These are phyloP conservation scores for Merops nubicus DNA, from an alignment of 2,113 vertebrate species.

Conservation along the genomic window DNA sequence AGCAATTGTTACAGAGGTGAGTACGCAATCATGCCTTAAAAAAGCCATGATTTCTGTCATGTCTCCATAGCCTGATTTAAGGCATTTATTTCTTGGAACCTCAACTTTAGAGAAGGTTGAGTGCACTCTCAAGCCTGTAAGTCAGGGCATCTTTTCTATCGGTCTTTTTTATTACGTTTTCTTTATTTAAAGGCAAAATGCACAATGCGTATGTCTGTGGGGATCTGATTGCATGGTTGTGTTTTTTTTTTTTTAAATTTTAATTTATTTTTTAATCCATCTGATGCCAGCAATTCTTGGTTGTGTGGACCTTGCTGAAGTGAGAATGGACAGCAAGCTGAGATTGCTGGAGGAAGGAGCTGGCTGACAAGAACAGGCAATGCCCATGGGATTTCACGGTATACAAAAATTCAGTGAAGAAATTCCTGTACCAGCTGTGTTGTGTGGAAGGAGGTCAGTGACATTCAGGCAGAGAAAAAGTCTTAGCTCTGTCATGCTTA, in stretches of 20 bases:
- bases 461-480: neutral
- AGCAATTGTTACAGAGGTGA: slow-evolving; percentile 9
- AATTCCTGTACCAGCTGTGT: neutral
- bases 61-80: neutral
- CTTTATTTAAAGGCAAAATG: neutral
- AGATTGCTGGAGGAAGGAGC: neutral
- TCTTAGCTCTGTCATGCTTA: neutral
- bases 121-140: neutral
- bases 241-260: too few species aligned
- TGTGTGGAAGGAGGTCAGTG: neutral
- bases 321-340: neutral
- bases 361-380: neutral
- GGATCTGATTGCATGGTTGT: neutral
- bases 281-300: neutral
- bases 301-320: neutral
- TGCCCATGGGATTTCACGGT: neutral
- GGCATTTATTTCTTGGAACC: slow-evolving; percentile 3
- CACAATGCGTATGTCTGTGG: neutral
- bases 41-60: slow-evolving; percentile 4
- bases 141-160: neutral
- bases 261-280: neutral
- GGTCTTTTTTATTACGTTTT: neutral
- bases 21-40: neutral
- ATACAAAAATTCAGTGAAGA: neutral
- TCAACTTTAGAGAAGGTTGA: neutral